phyloP scores from a whole-genome alignment of 2,797 vertebrate species.

The Euthynnus affinis region DNA sequence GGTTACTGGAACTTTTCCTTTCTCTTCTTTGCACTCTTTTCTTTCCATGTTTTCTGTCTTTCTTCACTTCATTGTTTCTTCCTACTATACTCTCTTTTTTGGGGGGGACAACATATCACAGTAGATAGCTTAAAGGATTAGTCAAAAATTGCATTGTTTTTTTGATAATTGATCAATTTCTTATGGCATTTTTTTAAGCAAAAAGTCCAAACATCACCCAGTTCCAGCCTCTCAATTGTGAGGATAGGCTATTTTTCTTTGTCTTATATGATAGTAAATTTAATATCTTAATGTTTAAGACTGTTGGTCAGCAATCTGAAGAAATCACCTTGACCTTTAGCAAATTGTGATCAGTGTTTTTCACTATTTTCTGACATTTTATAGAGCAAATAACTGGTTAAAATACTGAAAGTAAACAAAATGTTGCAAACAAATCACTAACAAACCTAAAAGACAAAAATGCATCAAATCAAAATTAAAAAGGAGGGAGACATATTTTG shows the following conservation, averaged over 20 bases:
- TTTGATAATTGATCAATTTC: background rate
- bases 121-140: background rate
- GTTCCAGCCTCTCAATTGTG: background rate
- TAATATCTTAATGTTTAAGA: too few relatives aligned
- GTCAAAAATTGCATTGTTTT: background rate
- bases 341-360: too few relatives aligned
- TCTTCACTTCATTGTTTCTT: background rate
- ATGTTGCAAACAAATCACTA: background rate
- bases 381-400: background rate
- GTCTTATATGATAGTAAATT: background rate
- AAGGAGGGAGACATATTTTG: background rate
- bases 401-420: background rate
- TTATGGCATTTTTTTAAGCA: background rate
- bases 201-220: fast-evolving
- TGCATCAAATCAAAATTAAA: background rate
- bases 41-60: background rate
- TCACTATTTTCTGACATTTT: too few relatives aligned
- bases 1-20: constrained; percentile 37
- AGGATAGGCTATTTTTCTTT: background rate
- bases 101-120: background rate
- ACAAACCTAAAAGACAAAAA: background rate
- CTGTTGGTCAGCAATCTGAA: too few relatives aligned
- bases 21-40: background rate
- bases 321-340: background rate
- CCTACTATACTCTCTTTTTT: background rate